phyloP scores from a whole-genome alignment of 2,888 invertebrate species.

The Latrodectus elegans region DNA sequence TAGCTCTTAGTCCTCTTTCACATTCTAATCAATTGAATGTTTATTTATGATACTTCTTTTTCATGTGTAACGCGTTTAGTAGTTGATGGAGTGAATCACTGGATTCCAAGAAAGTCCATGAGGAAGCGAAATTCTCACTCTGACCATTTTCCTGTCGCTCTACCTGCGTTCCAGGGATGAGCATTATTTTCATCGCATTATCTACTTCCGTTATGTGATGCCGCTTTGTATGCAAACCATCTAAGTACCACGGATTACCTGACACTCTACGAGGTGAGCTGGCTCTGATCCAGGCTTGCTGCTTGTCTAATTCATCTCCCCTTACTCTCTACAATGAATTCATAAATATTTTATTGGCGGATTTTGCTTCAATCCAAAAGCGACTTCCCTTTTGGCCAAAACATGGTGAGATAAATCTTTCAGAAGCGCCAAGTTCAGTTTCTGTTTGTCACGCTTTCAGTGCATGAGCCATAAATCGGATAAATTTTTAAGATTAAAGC shows the following conservation, averaged over 20 bases:
- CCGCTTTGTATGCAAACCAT: slow-evolving; percentile 34
- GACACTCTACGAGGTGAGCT: background rate
- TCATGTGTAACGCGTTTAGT: too few species aligned
- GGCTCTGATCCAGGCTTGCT: background rate
- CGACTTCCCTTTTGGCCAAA: background rate
- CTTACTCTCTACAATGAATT: background rate
- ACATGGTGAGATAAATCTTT: background rate
- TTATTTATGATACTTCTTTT: too few species aligned
- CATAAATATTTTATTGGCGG: background rate
- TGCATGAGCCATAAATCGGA: too few species aligned
- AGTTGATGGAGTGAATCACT: background rate
- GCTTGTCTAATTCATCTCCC: background rate
- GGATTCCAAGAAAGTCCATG: slow-evolving; percentile 1
- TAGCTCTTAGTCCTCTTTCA: too few species aligned
- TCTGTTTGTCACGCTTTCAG: too few species aligned
- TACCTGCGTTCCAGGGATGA: too few species aligned
- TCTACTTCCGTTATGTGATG: slow-evolving; percentile 9
- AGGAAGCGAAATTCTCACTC: background rate
- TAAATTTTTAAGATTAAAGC: too few species aligned
- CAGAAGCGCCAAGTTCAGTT: too few species aligned
- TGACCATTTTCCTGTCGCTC: background rate
- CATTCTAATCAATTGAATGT: too few species aligned
- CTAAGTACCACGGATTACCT: slow-evolving; percentile 6
- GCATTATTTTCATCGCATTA: background rate
- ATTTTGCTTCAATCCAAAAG: background rate